These are phyloP conservation scores for Ichneumon xanthorius DNA, from an alignment of 2,888 invertebrate genomes.

Conservation along the genomic window DNA sequence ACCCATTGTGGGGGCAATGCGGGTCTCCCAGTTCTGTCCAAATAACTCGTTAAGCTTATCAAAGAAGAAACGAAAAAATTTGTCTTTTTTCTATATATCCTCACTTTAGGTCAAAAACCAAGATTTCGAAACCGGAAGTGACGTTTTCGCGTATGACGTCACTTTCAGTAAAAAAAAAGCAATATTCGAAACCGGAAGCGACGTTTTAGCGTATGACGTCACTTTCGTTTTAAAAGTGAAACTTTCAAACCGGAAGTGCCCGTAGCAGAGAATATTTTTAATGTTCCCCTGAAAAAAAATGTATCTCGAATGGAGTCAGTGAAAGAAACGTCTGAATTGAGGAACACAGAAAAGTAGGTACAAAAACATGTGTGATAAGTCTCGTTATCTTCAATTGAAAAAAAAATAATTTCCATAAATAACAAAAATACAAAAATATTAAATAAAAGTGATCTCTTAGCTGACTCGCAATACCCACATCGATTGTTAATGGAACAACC, in stretches of 20 bases:
- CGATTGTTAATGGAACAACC: slow-evolving; percentile 17
- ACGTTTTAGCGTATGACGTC: not conserved
- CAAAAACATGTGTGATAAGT: not conserved
- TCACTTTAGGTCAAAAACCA: not conserved
- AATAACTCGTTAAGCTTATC: not conserved
- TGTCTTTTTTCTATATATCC: not conserved
- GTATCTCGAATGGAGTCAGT: not conserved
- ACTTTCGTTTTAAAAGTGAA: not conserved
- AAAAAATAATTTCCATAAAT: not conserved
- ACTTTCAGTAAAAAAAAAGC: no score
- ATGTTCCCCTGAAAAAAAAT: not conserved
- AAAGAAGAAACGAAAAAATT: no score
- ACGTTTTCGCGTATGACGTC: no score
- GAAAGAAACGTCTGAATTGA: not conserved
- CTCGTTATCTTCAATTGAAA: not conserved
- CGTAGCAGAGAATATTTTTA: not conserved
- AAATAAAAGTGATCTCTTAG: not conserved
- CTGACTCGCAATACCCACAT: not conserved
- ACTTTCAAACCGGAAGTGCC: no score
- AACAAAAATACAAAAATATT: not conserved
- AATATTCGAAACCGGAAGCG: not conserved
- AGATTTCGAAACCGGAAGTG: not conserved
- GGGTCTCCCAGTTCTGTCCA: not conserved
- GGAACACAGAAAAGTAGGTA: not conserved
- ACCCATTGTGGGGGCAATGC: slow-evolving; percentile 17